phyloP scores from a whole-genome alignment of 53 echinoderm and acorn worm genomes.

The Echinometra lucunter region DNA sequence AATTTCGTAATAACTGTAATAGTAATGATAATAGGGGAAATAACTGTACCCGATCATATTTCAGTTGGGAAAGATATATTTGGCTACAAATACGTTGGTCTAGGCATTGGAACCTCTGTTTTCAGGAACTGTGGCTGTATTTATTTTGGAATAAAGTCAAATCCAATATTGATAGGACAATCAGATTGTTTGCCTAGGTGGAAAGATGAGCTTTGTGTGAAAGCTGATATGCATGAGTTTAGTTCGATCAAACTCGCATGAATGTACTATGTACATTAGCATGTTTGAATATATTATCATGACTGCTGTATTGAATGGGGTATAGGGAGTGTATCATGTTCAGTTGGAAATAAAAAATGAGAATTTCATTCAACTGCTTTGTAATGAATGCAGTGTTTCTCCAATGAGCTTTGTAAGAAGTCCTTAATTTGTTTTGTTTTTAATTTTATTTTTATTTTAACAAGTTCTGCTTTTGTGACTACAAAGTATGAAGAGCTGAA shows the following conservation, averaged over 20 bases:
- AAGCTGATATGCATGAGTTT: background rate
- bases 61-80: background rate
- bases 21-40: background rate
- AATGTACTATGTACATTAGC: background rate
- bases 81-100: background rate
- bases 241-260: background rate
- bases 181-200: background rate
- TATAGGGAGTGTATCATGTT: background rate
- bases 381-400: background rate
- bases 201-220: slow-evolving; percentile 35
- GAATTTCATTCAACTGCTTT: background rate
- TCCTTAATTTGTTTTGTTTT: too few relatives aligned
- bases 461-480: too few relatives aligned
- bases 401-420: background rate
- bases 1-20: background rate
- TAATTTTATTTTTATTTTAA: background rate
- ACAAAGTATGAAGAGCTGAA: background rate
- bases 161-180: background rate
- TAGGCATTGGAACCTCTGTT: background rate
- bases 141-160: slow-evolving; percentile 37
- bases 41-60: background rate
- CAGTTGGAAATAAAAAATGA: background rate
- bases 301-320: background rate
- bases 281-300: too few relatives aligned
- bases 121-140: slow-evolving; percentile 15